A percentile compares a stretch with the other conserved stretches of the same genome.
phyloP scores from a whole-genome alignment of 2,113 vertebrate species.

The Melierax canorus region DNA sequence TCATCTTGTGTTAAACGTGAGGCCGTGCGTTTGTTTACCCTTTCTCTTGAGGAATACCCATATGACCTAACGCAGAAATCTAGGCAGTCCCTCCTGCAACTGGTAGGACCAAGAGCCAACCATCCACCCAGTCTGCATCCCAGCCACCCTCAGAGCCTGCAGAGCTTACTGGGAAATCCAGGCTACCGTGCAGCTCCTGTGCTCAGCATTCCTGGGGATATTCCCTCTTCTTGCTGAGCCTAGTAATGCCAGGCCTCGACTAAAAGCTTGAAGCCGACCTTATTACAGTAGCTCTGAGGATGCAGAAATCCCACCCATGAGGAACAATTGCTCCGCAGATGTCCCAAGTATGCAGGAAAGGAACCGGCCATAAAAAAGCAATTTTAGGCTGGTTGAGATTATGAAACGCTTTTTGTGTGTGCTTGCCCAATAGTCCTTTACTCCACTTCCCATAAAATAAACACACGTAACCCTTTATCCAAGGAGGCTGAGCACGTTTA shows the following conservation, averaged over 20 bases:
- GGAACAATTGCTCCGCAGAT: constrained; percentile 53
- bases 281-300: background rate
- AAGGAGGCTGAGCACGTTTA: background rate
- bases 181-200: background rate
- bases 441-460: constrained; percentile 58
- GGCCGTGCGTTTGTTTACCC: background rate
- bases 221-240: background rate
- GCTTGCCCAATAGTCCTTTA: constrained; percentile 45
- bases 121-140: background rate
- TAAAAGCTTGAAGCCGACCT: background rate
- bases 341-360: constrained; percentile 53
- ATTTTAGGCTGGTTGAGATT: constrained; percentile 46
- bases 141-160: background rate
- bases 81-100: background rate
- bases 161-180: background rate
- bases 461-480: constrained; percentile 37
- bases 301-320: constrained; percentile 42
- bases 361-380: constrained; percentile 29
- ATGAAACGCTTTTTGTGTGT: constrained; percentile 53
- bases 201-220: background rate
- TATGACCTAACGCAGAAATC: background rate
- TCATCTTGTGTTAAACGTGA: background rate
- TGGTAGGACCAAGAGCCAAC: background rate
- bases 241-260: background rate
- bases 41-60: background rate